Base-by-base conservation (phyloP, 1,140 invertebrate species). In the Apocrypta bakeri region DNA sequence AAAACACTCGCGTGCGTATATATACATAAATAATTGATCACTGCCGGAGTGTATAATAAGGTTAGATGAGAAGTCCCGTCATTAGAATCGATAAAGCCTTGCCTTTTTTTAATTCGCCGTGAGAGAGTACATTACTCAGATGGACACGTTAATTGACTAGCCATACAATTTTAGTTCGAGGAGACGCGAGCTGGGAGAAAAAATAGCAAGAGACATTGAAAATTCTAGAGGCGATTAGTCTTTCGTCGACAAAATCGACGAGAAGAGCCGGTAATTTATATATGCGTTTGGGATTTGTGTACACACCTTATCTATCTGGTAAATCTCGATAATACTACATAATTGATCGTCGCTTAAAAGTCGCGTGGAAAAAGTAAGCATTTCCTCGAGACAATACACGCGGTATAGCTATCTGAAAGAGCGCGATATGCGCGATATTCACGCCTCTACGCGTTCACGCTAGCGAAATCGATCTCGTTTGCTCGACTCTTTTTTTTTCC, bases 21-120 rank as follows among this genome's bases (percentile, higher is more conserved):
- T 33, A 21, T 61, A 56, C 21, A 21, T 17, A n/a, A 56, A 56
- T 56, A 31, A 81, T 81, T 81, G 63, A 27, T 71, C 72, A 81
- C 61, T 75, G 33, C 37, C 4, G 0, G 8, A 29, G 48, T 7
- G 48, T n/a, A 17, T 48, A 48, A 48, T 48, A 48, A 6, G 11
- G 11, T 7, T 56, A 56, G 48, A 56, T 21, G 48, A 56, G 48
- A 2, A 56, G 48, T 56, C 48, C 4, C 42, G 48, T 56, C 48
- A 21, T 56, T 56, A 56, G 48, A 56, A 56, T 2, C 48, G 48
- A 56, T 56, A 56, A 56, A 17, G 33, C 33, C 48, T 56, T 17
- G 21, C 6, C n/a, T 17, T 56, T 56, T 11, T 42, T 42, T 12
- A 1, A 6, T 21, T n/a, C 17, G 17, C 8, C 21, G 48, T 7